Conservation (phyloP, 2,113 vertebrate genomes). For the Charina bottae region DNA sequence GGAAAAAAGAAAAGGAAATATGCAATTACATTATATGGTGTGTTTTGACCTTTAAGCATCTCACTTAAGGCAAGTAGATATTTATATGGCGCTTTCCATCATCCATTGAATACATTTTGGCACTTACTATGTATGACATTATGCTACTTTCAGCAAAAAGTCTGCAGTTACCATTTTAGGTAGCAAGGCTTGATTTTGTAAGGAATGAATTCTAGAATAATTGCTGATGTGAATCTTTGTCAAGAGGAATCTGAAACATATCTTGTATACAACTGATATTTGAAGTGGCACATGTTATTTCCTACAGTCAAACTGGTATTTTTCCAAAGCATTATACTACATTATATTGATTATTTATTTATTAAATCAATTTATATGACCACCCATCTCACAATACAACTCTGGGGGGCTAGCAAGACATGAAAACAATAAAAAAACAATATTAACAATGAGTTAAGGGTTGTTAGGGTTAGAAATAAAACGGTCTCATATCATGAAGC, state of each 20-base stretch:
- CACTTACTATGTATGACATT: neutral
- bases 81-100: neutral
- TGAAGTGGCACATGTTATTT: slow-evolving; percentile 10
- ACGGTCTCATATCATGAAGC: slow-evolving; percentile 48
- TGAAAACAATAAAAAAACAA: neutral
- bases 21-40: neutral
- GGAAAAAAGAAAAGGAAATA: neutral
- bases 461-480: neutral
- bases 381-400: slow-evolving; percentile 55
- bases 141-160: neutral
- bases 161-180: neutral
- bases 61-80: neutral
- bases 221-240: neutral
- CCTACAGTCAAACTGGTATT: slow-evolving; percentile 1
- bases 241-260: neutral
- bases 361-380: slow-evolving; percentile 55
- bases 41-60: neutral
- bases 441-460: neutral
- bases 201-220: neutral
- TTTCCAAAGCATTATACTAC: slow-evolving; percentile 29
- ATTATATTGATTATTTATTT: slow-evolving; percentile 66
- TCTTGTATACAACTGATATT: neutral
- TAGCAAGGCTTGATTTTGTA: neutral
- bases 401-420: neutral
- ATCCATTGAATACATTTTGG: neutral